Percentiles rank a stretch among this genome's conserved stretches.
Evolutionary conservation across 2,113 vertebrate species (phyloP).

Genomic region (Stictonetta naevosa): DNA sequence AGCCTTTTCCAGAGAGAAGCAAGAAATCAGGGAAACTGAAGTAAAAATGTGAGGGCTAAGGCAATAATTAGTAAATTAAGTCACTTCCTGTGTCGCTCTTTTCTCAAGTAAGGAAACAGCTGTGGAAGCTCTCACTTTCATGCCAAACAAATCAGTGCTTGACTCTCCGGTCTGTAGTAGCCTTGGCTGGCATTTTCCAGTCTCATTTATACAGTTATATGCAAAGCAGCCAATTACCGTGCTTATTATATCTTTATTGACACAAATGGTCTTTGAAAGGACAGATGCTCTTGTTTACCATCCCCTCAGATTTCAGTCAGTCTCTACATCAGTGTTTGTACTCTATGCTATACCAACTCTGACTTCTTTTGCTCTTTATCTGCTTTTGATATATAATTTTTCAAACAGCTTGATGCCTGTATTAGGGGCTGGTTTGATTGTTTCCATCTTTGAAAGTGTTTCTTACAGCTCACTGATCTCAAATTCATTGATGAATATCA

Average conservation of each 20-base stretch:
- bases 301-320: background rate
- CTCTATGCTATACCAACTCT: background rate
- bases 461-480: background rate
- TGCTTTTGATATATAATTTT: constrained; percentile 18
- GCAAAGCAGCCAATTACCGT: constrained; percentile 36
- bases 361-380: background rate
- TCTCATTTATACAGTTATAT: constrained; percentile 37
- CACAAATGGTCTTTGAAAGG: constrained; percentile 22
- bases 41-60: background rate
- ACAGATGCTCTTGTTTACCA: constrained; percentile 36
- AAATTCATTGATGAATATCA: background rate
- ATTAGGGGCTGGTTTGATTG: background rate
- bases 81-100: background rate
- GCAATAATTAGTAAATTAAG: background rate
- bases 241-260: constrained; percentile 37
- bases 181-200: constrained; percentile 48
- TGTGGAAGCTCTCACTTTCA: background rate
- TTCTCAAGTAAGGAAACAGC: background rate
- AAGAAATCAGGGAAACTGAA: constrained; percentile 24
- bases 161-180: background rate
- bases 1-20: background rate
- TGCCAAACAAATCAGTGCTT: background rate
- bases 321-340: background rate
- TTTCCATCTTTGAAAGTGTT: background rate
- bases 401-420: background rate